Evolutionary conservation across 2,797 vertebrate species (phyloP).

Genomic region (Brachyrhaphis roseni): DNA sequence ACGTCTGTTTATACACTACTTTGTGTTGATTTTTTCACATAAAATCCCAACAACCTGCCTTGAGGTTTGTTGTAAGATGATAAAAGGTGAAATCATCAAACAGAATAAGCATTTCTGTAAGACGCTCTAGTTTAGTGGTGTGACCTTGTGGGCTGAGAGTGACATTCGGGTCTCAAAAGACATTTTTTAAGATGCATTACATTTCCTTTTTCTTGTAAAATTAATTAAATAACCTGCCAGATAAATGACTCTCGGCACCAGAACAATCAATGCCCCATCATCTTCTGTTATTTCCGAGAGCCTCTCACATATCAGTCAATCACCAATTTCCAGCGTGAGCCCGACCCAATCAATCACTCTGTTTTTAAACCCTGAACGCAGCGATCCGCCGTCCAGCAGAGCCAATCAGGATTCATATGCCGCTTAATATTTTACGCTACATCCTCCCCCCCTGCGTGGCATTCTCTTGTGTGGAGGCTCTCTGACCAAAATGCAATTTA

Average conservation of each 20-base stretch:
- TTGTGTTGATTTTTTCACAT: background rate
- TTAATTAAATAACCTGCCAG: background rate
- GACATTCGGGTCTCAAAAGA: constrained; percentile 27
- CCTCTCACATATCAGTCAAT: background rate
- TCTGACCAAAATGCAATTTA: constrained; percentile 46
- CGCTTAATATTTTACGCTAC: constrained; percentile 22
- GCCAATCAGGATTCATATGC: background rate
- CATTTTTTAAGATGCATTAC: constrained; percentile 8
- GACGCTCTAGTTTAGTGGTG: background rate
- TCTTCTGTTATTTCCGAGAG: background rate
- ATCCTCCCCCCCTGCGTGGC: constrained; percentile 29
- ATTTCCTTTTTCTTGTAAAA: constrained; percentile 2
- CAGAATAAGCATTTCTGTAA: background rate
- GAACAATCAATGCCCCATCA: background rate
- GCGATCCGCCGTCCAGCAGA: background rate
- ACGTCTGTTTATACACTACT: background rate
- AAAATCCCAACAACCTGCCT: background rate
- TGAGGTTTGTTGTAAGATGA: background rate
- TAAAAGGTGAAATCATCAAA: background rate
- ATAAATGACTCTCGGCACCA: background rate
- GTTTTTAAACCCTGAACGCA: constrained; percentile 2
- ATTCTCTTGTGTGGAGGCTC: constrained; percentile 22
- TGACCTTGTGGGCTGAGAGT: constrained; percentile 23
- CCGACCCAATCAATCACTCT: background rate
- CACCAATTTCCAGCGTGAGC: constrained; percentile 12